phyloP scores from a whole-genome alignment of 2,888 invertebrate species.

The Phalera bucephala region DNA sequence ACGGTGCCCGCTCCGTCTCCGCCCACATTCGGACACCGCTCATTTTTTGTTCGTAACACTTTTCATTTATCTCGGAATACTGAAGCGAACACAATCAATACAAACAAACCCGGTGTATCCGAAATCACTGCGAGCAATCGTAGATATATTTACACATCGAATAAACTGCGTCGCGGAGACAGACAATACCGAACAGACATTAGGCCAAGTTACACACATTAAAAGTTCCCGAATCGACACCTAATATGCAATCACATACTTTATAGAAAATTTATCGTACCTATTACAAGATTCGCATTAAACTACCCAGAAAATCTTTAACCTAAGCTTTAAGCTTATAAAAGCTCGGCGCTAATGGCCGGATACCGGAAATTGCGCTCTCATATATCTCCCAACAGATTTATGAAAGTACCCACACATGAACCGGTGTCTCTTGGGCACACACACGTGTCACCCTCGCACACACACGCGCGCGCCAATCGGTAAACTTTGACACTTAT shows the following conservation, averaged over 20 bases:
- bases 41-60: slow-evolving; percentile 72
- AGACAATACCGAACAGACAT: slow-evolving; percentile 64
- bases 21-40: slow-evolving; percentile 74
- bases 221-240: slow-evolving; percentile 79
- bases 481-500: slow-evolving; percentile 76
- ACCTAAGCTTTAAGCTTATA: slow-evolving; percentile 86
- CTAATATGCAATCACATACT: slow-evolving; percentile 83
- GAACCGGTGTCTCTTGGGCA: slow-evolving; percentile 74
- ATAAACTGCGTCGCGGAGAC: slow-evolving; percentile 23
- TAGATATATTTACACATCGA: slow-evolving; percentile 6
- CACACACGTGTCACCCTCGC: slow-evolving; percentile 41
- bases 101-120: slow-evolving; percentile 1
- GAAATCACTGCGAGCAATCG: background rate
- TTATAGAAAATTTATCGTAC: slow-evolving; percentile 82
- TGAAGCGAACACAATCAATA: slow-evolving; percentile 14
- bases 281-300: slow-evolving; percentile 84
- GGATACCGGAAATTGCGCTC: slow-evolving; percentile 95
- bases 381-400: slow-evolving; percentile 95
- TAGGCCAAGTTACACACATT: slow-evolving; percentile 81
- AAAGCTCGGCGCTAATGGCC: slow-evolving; percentile 89
- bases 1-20: slow-evolving; percentile 33
- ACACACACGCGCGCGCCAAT: slow-evolving; percentile 39
- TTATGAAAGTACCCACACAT: slow-evolving; percentile 92
- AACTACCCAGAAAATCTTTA: slow-evolving; percentile 84
- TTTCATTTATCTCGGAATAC: slow-evolving; percentile 42